A percentile compares a stretch with the other conserved stretches of the same genome.
Conservation (phyloP, 2,113 vertebrate genomes). For the Thamnaconus septentrionalis region DNA sequence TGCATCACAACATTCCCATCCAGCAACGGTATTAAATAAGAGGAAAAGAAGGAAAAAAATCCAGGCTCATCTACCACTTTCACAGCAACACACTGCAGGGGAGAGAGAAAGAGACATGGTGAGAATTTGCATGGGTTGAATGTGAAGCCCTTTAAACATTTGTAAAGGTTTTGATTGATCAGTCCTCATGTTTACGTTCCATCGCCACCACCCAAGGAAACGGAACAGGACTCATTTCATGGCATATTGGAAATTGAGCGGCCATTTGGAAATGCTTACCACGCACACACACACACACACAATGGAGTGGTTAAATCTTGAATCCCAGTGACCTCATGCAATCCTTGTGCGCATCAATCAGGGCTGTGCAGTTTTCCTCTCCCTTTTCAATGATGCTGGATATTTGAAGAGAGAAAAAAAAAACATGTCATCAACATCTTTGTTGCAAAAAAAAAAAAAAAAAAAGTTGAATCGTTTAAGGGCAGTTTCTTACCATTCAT, state of each 20-base stretch:
- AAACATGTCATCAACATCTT: not conserved
- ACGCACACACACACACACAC: slow-evolving; percentile 13
- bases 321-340: slow-evolving; percentile 97
- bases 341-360: slow-evolving; percentile 97
- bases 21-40: slow-evolving; percentile 62
- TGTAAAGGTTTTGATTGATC: no score
- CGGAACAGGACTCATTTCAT: no score
- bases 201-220: no score
- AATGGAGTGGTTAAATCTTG: slow-evolving; percentile 81
- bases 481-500: slow-evolving; percentile 82
- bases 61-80: slow-evolving; percentile 33
- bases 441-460: fast-evolving
- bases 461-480: not conserved
- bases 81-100: slow-evolving; percentile 54
- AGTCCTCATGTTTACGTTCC: no score
- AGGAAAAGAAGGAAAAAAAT: slow-evolving; percentile 5
- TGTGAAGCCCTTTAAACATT: no score
- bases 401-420: slow-evolving; percentile 9
- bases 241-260: not conserved
- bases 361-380: slow-evolving; percentile 86
- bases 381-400: slow-evolving; percentile 95
- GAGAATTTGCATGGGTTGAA: no score
- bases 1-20: slow-evolving; percentile 33
- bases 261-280: slow-evolving; percentile 48
- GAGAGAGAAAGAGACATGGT: not conserved